Percentiles rank a stretch among this genome's conserved stretches.
phyloP scores from a whole-genome alignment of 2,888 invertebrate genomes.

The Iphiclides podalirius region DNA sequence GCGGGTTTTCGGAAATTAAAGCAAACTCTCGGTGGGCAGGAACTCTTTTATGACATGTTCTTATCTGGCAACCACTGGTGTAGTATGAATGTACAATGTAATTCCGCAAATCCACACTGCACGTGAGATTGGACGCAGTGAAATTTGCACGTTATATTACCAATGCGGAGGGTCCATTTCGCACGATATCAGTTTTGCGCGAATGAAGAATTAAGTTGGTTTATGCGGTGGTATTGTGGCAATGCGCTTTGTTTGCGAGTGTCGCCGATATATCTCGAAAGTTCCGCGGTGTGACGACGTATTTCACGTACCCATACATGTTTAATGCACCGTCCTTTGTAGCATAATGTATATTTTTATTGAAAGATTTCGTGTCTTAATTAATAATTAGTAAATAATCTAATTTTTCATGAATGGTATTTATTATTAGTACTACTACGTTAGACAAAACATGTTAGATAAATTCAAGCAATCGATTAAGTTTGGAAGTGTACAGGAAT shows the following conservation, averaged over 20 bases:
- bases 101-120: slow-evolving; percentile 30
- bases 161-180: slow-evolving; percentile 1
- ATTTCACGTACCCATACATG: slow-evolving; percentile 20
- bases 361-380: slow-evolving; percentile 34
- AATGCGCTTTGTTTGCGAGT: slow-evolving; percentile 67
- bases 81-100: slow-evolving; percentile 10
- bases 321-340: slow-evolving; percentile 5
- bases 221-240: slow-evolving; percentile 65
- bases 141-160: neutral
- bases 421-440: no score
- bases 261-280: slow-evolving; percentile 75
- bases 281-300: slow-evolving; percentile 55
- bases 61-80: slow-evolving; percentile 66
- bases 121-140: slow-evolving; percentile 7
- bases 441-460: no score
- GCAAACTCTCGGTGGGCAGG: slow-evolving; percentile 63
- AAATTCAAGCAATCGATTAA: no score
- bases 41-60: slow-evolving; percentile 71
- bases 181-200: neutral
- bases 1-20: slow-evolving; percentile 61
- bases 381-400: no score
- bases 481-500: no score
- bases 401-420: no score
- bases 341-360: neutral
- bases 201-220: slow-evolving; percentile 37